These are phyloP conservation scores for Erebia aethiops DNA, from an alignment of 2,888 invertebrate genomes.

Conservation along the genomic window DNA sequence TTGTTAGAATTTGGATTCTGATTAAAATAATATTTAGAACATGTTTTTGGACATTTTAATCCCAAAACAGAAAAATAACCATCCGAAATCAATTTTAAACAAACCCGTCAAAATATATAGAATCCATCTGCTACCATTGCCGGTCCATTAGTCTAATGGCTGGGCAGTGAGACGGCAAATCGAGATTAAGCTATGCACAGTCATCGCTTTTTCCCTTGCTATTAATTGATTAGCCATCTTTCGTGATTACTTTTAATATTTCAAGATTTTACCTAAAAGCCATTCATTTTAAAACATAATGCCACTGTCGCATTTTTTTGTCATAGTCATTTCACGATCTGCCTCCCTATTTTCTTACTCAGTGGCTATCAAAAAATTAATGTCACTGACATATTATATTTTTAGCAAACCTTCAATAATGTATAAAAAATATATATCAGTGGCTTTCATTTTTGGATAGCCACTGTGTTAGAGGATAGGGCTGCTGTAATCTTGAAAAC, in stretches of 20 bases:
- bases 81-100: neutral
- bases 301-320: neutral
- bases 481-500: neutral
- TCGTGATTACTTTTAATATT: conserved; percentile 21
- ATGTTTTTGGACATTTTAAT: neutral
- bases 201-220: conserved; percentile 66
- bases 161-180: conserved; percentile 72
- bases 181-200: conserved; percentile 72
- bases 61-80: neutral
- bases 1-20: neutral
- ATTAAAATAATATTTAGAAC: neutral
- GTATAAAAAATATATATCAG: too few relatives aligned
- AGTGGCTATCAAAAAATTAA: too few relatives aligned
- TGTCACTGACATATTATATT: too few relatives aligned
- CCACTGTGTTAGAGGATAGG: too few relatives aligned
- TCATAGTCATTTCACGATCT: neutral
- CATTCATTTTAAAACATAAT: neutral
- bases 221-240: conserved; percentile 60
- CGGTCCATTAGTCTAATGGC: conserved; percentile 74
- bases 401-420: too few relatives aligned
- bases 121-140: conserved; percentile 41
- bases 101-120: conserved; percentile 16
- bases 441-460: too few relatives aligned
- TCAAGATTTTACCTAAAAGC: neutral
- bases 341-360: too few relatives aligned